Evolutionary conservation across 2,888 invertebrate genomes (phyloP), one percentile per base, ranked within the genome.

Genomic region (Melanophora roralis): DNA sequence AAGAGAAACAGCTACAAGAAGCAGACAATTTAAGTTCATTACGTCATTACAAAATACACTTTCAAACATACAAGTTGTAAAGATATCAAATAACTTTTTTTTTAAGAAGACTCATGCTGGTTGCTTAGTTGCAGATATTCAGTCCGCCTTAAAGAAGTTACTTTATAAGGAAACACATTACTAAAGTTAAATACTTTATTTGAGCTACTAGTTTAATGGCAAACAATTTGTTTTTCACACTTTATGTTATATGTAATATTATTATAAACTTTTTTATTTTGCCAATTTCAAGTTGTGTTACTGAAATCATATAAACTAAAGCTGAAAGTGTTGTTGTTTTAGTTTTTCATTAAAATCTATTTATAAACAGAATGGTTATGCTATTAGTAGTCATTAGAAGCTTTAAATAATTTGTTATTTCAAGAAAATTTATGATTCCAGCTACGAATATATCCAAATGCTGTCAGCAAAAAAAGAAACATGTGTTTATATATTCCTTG

Each of bases 161-260:
- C 62, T 72, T 27, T 27, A 12, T 11, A 65, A 49, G 62, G 40
- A 65, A 49, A 55, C 47, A 40, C 47, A 40, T 55, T 76, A 55
- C 40, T 69, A 62, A 69, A 64, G 69, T 76, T 76, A 76, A 62
- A 57, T 64, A 76, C 76, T 64, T 77, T 57, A 77, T 76, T 77
- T 64, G 16, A 68, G 76, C 76, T 77, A 77, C 76, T 47, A 43
- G 76, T 77, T 77, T 77, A 77, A 77, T 77, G 59, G 76, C 76
- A 77, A 71, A 77, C 76, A 77, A 77, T 77, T 77, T 77, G 76
- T 71, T 71, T 77, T 77, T 71, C 69, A 71, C 76, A 77, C 76
- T 77, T 71, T 71, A 77, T 71, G 76, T 74, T 67, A 51, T 74
- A n/a, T n/a, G n/a, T n/a, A 74, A 67, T 59, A 74, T 55, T 74